These are phyloP conservation scores for Ormyrus nitidulus DNA, from an alignment of 2,888 invertebrate species.

Conservation along the genomic window DNA sequence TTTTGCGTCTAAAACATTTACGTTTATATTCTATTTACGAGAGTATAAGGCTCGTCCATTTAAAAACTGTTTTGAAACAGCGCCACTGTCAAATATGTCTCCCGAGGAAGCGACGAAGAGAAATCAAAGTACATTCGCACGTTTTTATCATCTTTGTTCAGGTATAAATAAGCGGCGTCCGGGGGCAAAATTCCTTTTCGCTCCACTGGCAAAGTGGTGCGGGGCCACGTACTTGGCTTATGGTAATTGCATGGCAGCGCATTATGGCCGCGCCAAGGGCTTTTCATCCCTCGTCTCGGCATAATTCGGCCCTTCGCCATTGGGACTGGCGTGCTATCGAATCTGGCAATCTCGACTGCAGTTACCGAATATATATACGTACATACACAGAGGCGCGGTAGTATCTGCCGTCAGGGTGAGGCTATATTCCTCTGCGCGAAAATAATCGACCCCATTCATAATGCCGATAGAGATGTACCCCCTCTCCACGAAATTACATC, in stretches of 20 bases:
- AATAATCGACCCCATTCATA: conserved; percentile 46
- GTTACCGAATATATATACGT: conserved; percentile 9
- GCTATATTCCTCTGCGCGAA: conserved; percentile 20
- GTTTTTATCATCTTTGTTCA: neutral
- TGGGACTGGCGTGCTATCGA: conserved; percentile 20
- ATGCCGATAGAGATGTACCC: conserved; percentile 29
- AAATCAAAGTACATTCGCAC: neutral
- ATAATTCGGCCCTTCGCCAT: conserved; percentile 29
- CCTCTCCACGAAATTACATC: neutral
- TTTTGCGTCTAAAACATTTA: too few species aligned
- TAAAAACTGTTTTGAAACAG: neutral
- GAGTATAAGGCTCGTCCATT: neutral
- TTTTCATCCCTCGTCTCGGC: conserved; percentile 35
- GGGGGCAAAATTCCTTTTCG: conserved; percentile 12
- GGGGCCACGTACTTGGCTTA: neutral
- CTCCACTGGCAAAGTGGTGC: neutral
- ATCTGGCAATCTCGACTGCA: conserved; percentile 37
- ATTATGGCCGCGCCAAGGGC: conserved; percentile 20
- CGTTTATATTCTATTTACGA: neutral
- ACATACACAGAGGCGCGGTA: neutral
- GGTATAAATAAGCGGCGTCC: neutral
- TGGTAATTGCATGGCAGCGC: conserved; percentile 28
- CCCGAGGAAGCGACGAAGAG: neutral
- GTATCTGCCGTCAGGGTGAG: neutral
- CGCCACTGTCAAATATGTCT: neutral